A percentile compares a stretch with the other conserved stretches of the same genome.
phyloP scores from a whole-genome alignment of 2,113 vertebrate species.

The Gila orcuttii region DNA sequence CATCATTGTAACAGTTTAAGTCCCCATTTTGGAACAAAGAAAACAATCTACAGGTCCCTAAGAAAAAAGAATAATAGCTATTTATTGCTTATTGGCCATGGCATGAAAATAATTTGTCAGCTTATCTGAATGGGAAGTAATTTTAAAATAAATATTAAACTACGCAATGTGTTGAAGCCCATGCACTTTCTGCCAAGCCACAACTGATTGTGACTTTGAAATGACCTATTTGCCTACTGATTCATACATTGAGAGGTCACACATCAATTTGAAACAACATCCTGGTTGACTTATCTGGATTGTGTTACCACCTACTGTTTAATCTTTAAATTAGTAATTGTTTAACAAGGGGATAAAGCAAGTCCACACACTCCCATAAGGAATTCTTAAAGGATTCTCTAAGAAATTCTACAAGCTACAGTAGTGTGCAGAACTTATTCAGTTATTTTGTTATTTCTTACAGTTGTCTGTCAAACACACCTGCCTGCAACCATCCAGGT shows the following conservation, averaged over 20 bases:
- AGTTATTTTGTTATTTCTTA: neutral
- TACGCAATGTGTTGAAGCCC: neutral
- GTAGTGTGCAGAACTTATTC: neutral
- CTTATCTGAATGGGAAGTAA: no score
- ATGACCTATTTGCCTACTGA: neutral
- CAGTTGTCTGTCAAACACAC: neutral
- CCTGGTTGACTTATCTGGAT: neutral
- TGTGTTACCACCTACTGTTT: neutral
- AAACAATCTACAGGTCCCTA: neutral
- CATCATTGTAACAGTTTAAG: neutral
- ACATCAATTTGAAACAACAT: neutral
- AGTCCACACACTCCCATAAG: neutral
- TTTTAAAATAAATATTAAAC: neutral
- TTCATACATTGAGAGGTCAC: neutral
- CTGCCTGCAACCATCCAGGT: constrained; percentile 17
- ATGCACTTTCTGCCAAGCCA: neutral
- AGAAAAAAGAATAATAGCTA: neutral
- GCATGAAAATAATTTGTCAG: neutral
- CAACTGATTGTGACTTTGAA: neutral
- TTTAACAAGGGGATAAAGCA: neutral
- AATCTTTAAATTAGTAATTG: constrained; percentile 5
- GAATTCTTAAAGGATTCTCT: neutral
- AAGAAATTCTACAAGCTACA: neutral
- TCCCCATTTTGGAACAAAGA: neutral
- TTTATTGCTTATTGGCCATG: neutral